Base-by-base conservation (phyloP, 2,888 invertebrate genomes). In the Xylocampa areola region DNA sequence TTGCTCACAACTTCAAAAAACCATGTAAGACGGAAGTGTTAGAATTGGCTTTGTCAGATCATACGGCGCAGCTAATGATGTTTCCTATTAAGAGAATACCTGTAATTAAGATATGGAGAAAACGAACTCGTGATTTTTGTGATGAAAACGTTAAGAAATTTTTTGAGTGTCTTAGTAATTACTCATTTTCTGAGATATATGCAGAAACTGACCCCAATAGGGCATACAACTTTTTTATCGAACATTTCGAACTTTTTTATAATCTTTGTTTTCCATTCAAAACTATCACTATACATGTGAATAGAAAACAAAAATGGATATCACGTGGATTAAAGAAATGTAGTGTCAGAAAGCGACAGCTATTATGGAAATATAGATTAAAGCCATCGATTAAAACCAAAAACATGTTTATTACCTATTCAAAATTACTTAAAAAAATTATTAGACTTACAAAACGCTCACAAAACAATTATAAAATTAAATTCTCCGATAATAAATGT, bases 151-250 rank as follows among this genome's bases (percentile, higher is more conserved):
- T 32, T 16, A 21, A 16, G 21, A 43, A 43, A 32, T 43, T 43
- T 21, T 32, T 13, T 13, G 21, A 43, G 11, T 43, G 32, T 32
- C 30, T 43, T 30, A 32, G 21, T 43, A 32, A 10, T 29, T 32
- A n/a, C 16, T 21, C 32, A 13, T 43, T 43, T 21, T 43, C 43
- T 30, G 32, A 43, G 10, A 43, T 32, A n/a, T 43, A 43, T 43
- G 13, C 19, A n/a, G 21, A 43, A 43, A 8, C 30, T 19, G 32
- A 43, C 32, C 32, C 43, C 10, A 43, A 43, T 13, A 30, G 21
- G 10, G 43, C 43, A 16, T 43, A 32, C 11, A 32, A 32, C 41
- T 19, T 17, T 30, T 41, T 41, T 36, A 21, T 41, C n/a, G 29
- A 41, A 41, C 11, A 41, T 30, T 43, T 43, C 11, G 8, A 21